These are phyloP conservation scores for Ranitomeya imitator DNA, from an alignment of 2,113 vertebrate genomes.

Conservation along the genomic window DNA sequence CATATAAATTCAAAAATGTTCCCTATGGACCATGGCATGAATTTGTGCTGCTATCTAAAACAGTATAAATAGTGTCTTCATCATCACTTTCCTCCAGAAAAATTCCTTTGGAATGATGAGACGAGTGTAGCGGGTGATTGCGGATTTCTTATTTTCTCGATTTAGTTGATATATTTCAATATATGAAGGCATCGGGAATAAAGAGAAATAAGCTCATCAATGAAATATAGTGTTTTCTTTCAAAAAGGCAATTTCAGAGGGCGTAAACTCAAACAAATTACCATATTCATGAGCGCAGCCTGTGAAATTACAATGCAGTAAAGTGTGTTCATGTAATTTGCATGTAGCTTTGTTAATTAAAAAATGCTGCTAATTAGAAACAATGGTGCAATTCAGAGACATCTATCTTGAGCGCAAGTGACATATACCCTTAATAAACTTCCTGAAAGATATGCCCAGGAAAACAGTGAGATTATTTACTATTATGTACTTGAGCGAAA, in stretches of 20 bases:
- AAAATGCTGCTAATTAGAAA: conserved; percentile 78
- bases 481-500: conserved; percentile 77
- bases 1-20: conserved; percentile 71
- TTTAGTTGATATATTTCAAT: conserved; percentile 71
- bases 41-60: conserved; percentile 67
- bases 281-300: conserved; percentile 82
- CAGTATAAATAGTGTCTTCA: conserved; percentile 67
- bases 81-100: conserved; percentile 68
- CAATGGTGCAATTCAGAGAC: conserved; percentile 71
- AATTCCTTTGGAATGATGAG: conserved; percentile 70
- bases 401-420: conserved; percentile 68
- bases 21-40: conserved; percentile 64
- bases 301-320: conserved; percentile 80
- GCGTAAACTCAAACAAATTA: conserved; percentile 82
- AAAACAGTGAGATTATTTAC: conserved; percentile 83
- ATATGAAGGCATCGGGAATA: conserved; percentile 77
- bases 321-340: conserved; percentile 80
- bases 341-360: conserved; percentile 80
- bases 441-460: conserved; percentile 76
- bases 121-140: conserved; percentile 77
- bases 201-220: conserved; percentile 80
- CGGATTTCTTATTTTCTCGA: conserved; percentile 64
- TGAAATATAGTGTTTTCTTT: conserved; percentile 75
- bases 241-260: conserved; percentile 84
- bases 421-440: conserved; percentile 74